These are phyloP conservation scores for Marmota flaviventris DNA, from an alignment of 2,113 vertebrate genomes.

Conservation along the genomic window DNA sequence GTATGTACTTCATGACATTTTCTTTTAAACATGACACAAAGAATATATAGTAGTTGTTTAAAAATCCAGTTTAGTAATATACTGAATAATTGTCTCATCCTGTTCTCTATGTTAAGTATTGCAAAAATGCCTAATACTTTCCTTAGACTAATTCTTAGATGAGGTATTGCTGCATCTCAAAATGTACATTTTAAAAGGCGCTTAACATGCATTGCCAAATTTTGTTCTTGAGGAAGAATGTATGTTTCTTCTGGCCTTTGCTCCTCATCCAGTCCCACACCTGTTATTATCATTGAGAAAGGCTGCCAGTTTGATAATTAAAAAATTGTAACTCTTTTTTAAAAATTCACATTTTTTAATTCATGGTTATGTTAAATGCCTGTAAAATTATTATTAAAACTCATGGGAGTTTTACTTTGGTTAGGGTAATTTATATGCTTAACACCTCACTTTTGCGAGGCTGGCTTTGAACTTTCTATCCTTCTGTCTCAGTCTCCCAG, in stretches of 20 bases:
- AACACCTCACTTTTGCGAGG: too few species aligned
- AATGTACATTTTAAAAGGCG: background rate
- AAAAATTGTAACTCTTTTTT: background rate
- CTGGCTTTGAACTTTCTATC: too few species aligned
- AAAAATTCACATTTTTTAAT: conserved; percentile 53
- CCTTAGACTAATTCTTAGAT: background rate
- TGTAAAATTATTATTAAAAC: conserved; percentile 17
- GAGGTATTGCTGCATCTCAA: background rate
- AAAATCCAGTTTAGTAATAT: background rate
- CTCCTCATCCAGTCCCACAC: background rate
- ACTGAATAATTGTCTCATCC: background rate
- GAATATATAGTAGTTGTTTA: background rate
- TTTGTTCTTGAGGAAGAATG: background rate
- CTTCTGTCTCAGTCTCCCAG: too few species aligned
- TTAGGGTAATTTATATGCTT: conserved; percentile 3
- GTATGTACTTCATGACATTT: conserved; percentile 13
- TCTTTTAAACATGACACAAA: conserved; percentile 23
- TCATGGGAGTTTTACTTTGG: background rate
- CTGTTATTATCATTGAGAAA: background rate
- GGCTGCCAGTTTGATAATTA: background rate
- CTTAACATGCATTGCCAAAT: background rate
- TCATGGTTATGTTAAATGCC: conserved; percentile 22
- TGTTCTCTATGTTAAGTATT: background rate
- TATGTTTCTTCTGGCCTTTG: background rate
- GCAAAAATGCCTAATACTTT: background rate